Percentiles rank a stretch among this genome's conserved stretches.
phyloP scores from a whole-genome alignment of 2,797 vertebrate genomes.

The Coregonus suidteri region DNA sequence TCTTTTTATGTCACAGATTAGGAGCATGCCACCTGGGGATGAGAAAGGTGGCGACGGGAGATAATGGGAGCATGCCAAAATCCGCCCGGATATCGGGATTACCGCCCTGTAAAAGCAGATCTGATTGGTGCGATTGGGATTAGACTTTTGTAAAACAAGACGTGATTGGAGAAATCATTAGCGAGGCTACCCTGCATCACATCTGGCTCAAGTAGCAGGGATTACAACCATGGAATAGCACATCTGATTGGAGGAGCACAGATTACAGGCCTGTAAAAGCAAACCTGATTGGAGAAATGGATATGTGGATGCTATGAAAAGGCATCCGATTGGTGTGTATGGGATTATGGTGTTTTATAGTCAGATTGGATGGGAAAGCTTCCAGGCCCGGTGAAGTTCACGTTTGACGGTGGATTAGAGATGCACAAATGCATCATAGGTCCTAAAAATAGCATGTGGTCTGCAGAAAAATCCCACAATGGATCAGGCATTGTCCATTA shows the following conservation, averaged over 20 bases:
- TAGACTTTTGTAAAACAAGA: conserved; percentile 2
- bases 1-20: conserved; percentile 62
- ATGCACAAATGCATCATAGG: background rate
- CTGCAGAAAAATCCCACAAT: background rate
- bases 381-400: background rate
- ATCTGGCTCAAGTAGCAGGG: conserved; percentile 27
- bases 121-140: conserved; percentile 47
- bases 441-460: background rate
- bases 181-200: background rate
- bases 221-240: conserved; percentile 23
- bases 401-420: background rate
- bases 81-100: conserved; percentile 26
- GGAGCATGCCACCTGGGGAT: conserved; percentile 7
- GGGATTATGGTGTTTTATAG: background rate
- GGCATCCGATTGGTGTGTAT: background rate
- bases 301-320: background rate
- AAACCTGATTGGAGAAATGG: conserved; percentile 21
- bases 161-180: conserved; percentile 28
- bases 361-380: background rate
- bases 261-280: conserved; percentile 5
- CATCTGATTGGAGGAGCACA: conserved; percentile 20
- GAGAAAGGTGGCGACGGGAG: background rate
- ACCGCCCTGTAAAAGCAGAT: conserved; percentile 37
- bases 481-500: background rate
- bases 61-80: conserved; percentile 4